A percentile compares a stretch with the other conserved stretches of the same genome.
These are phyloP conservation scores for Erpornis zantholeuca DNA, from an alignment of 2,113 vertebrate genomes.

Conservation along the genomic window DNA sequence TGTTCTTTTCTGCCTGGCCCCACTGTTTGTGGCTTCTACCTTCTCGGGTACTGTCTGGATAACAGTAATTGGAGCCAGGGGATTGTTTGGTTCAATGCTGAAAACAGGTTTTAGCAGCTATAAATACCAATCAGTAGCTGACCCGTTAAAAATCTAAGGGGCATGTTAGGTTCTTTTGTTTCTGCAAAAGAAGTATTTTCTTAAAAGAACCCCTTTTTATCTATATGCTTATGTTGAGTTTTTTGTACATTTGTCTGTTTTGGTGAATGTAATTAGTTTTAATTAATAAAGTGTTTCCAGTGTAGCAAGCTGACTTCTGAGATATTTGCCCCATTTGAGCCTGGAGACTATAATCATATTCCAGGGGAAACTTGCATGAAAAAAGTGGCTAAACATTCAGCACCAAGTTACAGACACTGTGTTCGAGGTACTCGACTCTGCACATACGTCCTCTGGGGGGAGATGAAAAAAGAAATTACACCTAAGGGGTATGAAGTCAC, in stretches of 20 bases:
- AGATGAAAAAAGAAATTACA: not conserved
- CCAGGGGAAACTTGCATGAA: not conserved
- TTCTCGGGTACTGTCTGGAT: not conserved
- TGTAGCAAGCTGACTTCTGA: not conserved
- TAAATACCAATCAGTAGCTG: constrained; percentile 45
- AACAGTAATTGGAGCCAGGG: constrained; percentile 45
- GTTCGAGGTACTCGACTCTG: not conserved
- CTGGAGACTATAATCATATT: not conserved
- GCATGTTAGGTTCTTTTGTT: constrained; percentile 6
- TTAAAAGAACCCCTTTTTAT: not conserved
- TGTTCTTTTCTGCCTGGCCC: not conserved
- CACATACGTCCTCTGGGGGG: not conserved
- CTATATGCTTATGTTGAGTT: not conserved
- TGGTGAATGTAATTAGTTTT: not conserved
- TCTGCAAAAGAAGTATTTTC: not conserved
- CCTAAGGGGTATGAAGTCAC: not conserved
- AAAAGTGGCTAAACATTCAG: not conserved
- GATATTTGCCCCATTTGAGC: not conserved
- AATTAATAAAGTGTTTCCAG: not conserved
- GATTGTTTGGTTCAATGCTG: constrained; percentile 18
- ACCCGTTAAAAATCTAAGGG: constrained; percentile 34
- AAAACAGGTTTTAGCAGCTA: constrained; percentile 56
- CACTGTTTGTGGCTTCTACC: not conserved
- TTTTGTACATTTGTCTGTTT: not conserved
- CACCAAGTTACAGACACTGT: not conserved